Evolutionary conservation across 1,140 invertebrate genomes (phyloP).

Genomic region (Lanistes nyassanus): DNA sequence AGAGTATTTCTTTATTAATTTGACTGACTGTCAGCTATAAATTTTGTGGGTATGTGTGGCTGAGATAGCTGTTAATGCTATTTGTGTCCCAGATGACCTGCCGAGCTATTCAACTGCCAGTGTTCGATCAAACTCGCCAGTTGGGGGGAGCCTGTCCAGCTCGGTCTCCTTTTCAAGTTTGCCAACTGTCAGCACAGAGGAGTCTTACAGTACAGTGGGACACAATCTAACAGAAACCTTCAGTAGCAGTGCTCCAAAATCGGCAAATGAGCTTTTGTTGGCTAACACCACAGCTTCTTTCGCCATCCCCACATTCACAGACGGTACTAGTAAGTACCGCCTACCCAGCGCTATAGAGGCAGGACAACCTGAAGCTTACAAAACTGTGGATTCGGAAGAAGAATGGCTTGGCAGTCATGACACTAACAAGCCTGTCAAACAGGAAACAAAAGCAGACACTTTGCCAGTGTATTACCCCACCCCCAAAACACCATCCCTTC

Average conservation of each 20-base stretch:
- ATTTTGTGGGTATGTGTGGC: not conserved
- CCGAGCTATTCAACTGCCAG: slow-evolving; percentile 22
- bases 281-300: slow-evolving; percentile 1
- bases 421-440: not conserved
- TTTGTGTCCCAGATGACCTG: slow-evolving; percentile 19
- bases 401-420: not conserved
- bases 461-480: slow-evolving; percentile 14
- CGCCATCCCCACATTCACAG: slow-evolving; percentile 20
- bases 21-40: not conserved
- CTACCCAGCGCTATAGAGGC: slow-evolving; percentile 13
- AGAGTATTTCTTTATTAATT: not conserved
- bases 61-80: too few species aligned
- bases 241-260: not conserved
- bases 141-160: not conserved
- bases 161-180: not conserved
- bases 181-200: not conserved
- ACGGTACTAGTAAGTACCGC: slow-evolving; percentile 13
- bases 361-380: not conserved
- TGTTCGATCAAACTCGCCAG: not conserved
- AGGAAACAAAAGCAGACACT: not conserved
- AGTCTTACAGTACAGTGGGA: not conserved
- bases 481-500: slow-evolving; percentile 30
- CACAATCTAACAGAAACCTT: not conserved
- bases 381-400: not conserved
- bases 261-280: not conserved